Base-by-base conservation (phyloP, 2,888 invertebrate species). In the Clepsis dumicolana region DNA sequence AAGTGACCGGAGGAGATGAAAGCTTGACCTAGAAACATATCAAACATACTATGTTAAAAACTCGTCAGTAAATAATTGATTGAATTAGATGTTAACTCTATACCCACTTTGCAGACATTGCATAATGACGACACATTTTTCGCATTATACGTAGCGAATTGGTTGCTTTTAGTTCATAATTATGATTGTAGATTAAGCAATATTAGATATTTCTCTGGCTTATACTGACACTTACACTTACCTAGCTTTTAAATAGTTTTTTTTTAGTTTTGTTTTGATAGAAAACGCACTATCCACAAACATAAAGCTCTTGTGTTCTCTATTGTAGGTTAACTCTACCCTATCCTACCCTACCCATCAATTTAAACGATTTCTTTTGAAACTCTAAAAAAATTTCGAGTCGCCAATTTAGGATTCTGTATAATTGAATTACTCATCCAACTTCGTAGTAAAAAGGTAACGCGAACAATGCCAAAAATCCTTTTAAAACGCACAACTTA, bases 11-110 rank as follows among this genome's bases (percentile, higher is more conserved):
- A 41, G 16, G 29, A 41, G 38, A 41, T 41, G 38, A 41, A 41
- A 41, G 38, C 38, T n/a, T 41, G 38, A n/a, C 38, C 38, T n/a
- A 41, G 38, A 41, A 41, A 41, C n/a, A 12, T n/a, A n/a, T n/a
- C n/a, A n/a, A 4, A n/a, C 3, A 38, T n/a, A n/a, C 38, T 38
- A 38, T 41, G 38, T 4, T 5, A 12, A 4, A 41, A 4, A 29
- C 29, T 12, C 12, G 32, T 12, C 12, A 12, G 32, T 3, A 35
- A 12, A 35, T 32, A 10, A 10, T 32, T 1, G 10, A 8, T 32
- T 32, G 5, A 8, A 4, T 5, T 8, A 32, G 5, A 32, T 32
- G 29, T 8, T 29, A 29, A 5, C 29, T 29, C 29, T 1, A 5
- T 29, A 4, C n/a, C n/a, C n/a, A n/a, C n/a, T n/a, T 29, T 29